phyloP scores from a whole-genome alignment of 2,888 invertebrate genomes.

The Falcaria lacertinaria region DNA sequence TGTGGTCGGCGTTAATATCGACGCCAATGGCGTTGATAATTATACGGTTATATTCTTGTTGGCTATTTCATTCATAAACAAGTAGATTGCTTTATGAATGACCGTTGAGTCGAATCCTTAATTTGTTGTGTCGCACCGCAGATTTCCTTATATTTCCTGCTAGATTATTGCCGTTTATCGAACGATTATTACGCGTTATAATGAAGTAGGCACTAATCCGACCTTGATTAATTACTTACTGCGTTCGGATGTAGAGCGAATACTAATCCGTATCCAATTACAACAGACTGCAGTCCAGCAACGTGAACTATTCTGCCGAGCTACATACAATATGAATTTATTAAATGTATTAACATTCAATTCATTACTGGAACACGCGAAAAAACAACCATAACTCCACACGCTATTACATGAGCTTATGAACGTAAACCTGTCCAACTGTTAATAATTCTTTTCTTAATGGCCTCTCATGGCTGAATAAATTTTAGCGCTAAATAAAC shows the following conservation, averaged over 20 bases:
- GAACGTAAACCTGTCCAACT: conserved; percentile 61
- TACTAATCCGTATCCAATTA: conserved; percentile 36
- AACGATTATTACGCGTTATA: conserved; percentile 52
- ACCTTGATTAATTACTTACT: conserved; percentile 57
- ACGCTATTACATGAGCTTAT: conserved; percentile 54
- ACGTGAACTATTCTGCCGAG: conserved; percentile 1
- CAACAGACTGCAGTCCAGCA: conserved; percentile 12
- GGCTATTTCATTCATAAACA: conserved; percentile 74
- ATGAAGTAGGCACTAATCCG: conserved; percentile 52
- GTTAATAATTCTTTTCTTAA: conserved; percentile 70
- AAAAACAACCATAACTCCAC: conserved; percentile 52
- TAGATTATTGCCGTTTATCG: conserved; percentile 66
- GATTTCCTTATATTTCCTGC: conserved; percentile 64
- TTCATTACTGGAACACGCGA: conserved; percentile 52
- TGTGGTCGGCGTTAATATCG: conserved; percentile 50
- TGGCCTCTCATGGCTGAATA: conserved; percentile 67
- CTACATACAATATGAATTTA: conserved; percentile 37
- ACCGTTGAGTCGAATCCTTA: conserved; percentile 55
- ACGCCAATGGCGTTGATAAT: conserved; percentile 64
- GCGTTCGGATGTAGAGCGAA: conserved; percentile 48
- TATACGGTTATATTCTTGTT: conserved; percentile 50
- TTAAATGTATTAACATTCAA: conserved; percentile 55
- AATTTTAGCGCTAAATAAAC: conserved; percentile 76
- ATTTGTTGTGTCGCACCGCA: conserved; percentile 53
- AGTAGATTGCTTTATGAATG: conserved; percentile 71